Evolutionary conservation across 2,113 vertebrate species (phyloP).

Genomic region (Perca fluviatilis): DNA sequence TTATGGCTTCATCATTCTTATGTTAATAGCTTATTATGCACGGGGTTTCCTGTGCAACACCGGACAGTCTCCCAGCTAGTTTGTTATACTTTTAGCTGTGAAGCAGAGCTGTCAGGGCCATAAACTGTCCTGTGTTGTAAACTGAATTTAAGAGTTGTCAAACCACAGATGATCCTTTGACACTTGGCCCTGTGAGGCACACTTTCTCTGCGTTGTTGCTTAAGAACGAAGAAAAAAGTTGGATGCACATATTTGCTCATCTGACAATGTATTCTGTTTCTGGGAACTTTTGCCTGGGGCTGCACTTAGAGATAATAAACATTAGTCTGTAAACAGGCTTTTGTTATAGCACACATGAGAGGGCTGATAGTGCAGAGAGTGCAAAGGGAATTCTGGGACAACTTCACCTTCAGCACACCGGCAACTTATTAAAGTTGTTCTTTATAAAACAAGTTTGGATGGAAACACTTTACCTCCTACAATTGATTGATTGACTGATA

Average conservation of each 20-base stretch:
- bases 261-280: neutral
- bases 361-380: neutral
- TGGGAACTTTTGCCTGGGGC: neutral
- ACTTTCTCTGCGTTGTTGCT: neutral
- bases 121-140: neutral
- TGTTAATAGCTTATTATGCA: neutral
- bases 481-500: too few species aligned
- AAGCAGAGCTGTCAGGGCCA: neutral
- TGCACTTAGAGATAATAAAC: neutral
- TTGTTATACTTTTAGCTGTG: neutral
- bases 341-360: neutral
- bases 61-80: neutral
- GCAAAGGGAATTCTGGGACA: neutral
- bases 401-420: neutral
- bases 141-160: neutral
- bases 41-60: neutral
- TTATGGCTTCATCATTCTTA: neutral
- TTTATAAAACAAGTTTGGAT: neutral
- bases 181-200: neutral
- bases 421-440: neutral
- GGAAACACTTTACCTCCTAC: too few species aligned
- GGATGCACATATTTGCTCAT: conserved; percentile 14
- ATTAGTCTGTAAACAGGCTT: neutral
- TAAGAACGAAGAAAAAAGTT: neutral
- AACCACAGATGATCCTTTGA: conserved; percentile 10